Evolutionary conservation across 2,113 vertebrate genomes (phyloP), one percentile per base, ranked within the genome.

Genomic region (Oreochromis spilurus): DNA sequence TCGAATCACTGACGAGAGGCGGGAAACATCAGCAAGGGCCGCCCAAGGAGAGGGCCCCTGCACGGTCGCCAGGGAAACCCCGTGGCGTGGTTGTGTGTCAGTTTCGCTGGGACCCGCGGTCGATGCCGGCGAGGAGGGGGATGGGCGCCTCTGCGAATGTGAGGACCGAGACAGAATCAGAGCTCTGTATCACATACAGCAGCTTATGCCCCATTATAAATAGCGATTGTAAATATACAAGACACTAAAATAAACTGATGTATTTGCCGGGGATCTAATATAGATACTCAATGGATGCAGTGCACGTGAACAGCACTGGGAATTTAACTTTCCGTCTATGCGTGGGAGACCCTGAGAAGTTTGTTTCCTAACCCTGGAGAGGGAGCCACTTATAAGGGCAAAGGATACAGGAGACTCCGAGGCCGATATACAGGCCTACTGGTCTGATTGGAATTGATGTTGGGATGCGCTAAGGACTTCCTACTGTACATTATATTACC

Each of bases 41-140:
- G 91, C 90, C 95, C 93, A 85, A 84, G 12, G 48, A 87, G 81
- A 78, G 86, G 89, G 97, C 97, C 98, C 98, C 97, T 98, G 97
- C 97, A 94, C 94, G 94, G 95, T 95, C 94, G 95, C 90, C 92
- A 75, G 95, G 97, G 97, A 97, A 97, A 97, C 98, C 98, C 98
- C 97, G 97, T 97, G 95, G 95, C 95, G 95, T 96, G 97, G 97
- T 97, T 97, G 97, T 97, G 97, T 98, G 98, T 98, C 97, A 97
- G 97, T 95, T 96, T 96, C 93, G 94, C 89, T 96, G 93, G 94
- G 94, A 94, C 97, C 97, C 96, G 97, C 95, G 96, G 94, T 97
- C 91, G 95, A 95, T 95, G 97, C 97, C 97, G 96, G 98, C 93
- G 95, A 96, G 95, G 97, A 96, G 97, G 97, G 97, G 97, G 98